phyloP scores from a whole-genome alignment of 2,797 vertebrate genomes.

The Rhincodon typus region DNA sequence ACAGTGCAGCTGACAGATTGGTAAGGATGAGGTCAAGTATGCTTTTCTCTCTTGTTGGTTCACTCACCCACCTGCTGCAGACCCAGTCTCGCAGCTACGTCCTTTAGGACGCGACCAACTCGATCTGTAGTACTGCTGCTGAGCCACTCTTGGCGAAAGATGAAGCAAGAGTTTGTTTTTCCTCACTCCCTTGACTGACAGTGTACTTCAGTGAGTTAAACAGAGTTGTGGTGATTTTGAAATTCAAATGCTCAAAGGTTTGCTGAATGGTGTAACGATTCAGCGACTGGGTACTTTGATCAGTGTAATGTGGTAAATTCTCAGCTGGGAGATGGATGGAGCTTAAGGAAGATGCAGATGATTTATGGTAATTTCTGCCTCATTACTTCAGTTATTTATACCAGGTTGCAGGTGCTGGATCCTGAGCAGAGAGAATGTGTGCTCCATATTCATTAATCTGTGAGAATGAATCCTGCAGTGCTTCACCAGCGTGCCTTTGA shows the following conservation, averaged over 20 bases:
- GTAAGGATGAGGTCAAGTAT: too few relatives aligned
- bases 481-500: background rate
- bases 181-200: background rate
- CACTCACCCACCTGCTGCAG: too few relatives aligned
- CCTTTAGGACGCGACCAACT: too few relatives aligned
- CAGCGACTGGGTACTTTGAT: background rate
- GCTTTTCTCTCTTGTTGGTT: too few relatives aligned
- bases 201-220: background rate
- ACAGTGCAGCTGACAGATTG: too few relatives aligned
- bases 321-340: background rate
- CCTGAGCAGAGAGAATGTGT: background rate
- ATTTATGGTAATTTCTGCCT: background rate
- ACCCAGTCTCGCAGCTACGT: too few relatives aligned
- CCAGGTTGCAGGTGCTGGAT: background rate
- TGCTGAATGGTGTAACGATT: background rate
- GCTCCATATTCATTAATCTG: background rate
- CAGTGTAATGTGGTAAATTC: background rate
- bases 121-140: too few relatives aligned
- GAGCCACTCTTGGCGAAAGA: background rate
- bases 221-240: background rate
- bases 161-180: background rate
- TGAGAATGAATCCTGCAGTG: background rate
- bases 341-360: background rate
- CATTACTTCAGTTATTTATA: background rate
- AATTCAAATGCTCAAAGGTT: background rate